Percentiles rank a stretch among this genome's conserved stretches.
Evolutionary conservation across 30 jellyfish, hydroid and myxozoan genomes (phyloP).

Genomic region (Euphysa ruthae): DNA sequence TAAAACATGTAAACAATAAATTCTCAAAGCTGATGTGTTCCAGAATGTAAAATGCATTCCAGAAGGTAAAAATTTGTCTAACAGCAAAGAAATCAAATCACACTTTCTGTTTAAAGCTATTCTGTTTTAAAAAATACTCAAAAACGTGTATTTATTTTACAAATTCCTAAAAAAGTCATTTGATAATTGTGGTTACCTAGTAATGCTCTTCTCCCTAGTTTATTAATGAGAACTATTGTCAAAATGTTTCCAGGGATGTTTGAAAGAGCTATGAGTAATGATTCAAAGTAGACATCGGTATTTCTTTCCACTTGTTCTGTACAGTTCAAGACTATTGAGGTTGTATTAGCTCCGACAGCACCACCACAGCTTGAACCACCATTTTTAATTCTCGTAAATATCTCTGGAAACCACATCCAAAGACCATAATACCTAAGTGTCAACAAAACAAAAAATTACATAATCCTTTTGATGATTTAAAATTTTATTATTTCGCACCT

Average conservation of each 20-base stretch:
- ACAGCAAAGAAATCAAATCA: too few relatives aligned
- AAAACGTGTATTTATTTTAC: too few relatives aligned
- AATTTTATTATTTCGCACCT: too few relatives aligned
- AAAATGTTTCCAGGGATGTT: conserved; percentile 90
- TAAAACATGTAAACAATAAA: too few relatives aligned
- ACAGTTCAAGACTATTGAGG: conserved; percentile 45
- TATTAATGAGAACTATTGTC: conserved; percentile 48
- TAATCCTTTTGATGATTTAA: too few relatives aligned
- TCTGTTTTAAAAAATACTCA: too few relatives aligned
- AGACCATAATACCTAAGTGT: conserved; percentile 93
- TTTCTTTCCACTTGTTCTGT: conserved; percentile 49
- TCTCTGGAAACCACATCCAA: conserved; percentile 99
- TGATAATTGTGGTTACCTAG: conserved; percentile 37
- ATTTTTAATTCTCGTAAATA: conserved; percentile 65
- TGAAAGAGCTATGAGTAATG: conserved; percentile 84
- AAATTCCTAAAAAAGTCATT: too few relatives aligned
- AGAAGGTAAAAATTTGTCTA: too few relatives aligned
- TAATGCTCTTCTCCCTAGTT: conserved; percentile 63
- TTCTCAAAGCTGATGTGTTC: too few relatives aligned
- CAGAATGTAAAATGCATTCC: too few relatives aligned
- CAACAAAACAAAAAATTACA: too few relatives aligned
- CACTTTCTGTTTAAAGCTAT: too few relatives aligned
- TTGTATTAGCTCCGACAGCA: conserved; percentile 17
- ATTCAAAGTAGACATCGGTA: conserved; percentile 50
- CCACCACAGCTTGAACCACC: conserved; percentile 84